Evolutionary conservation across 2,888 invertebrate genomes (phyloP), one percentile per base, ranked within the genome.

Genomic region (Ennomos fuscantarius): DNA sequence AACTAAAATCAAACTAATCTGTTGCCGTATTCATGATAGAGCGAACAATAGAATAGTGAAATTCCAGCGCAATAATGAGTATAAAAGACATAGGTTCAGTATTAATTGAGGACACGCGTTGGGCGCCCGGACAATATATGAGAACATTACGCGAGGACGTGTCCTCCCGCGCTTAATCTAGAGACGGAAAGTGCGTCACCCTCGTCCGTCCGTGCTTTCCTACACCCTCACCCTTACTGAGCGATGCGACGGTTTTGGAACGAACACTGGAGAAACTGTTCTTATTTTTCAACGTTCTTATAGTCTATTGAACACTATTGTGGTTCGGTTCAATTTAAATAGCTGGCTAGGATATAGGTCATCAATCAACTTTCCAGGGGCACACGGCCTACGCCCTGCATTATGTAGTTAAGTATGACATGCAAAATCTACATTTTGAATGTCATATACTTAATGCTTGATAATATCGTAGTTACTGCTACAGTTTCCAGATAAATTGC

Each of bases 81-180:
- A 57, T 45, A 43, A 54, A 59, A 60, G 57, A 62, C 55, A 65
- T 57, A 43, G 60, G 70, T 74, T 73, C 66, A 78, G 81, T 79
- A 85, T 87, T 89, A 89, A 89, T 89, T 87, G 87, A 83, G 84
- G 84, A 76, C 84, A 81, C 83, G 84, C 84, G 79, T 79, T 79
- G 78, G 73, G 78, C 79, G 80, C 72, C 84, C 84, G 83, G 81
- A 85, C 88, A 84, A 92, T 91, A 92, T 91, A 91, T 86, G 90
- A 82, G 81, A 84, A 87, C 92, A 92, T 91, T 90, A 91, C 86
- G 84, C 81, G 84, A 78, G 89, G 81, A 92, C 91, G 92, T 92
- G 92, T 88, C 84, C 83, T 82, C 82, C 76, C 78, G 76, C 75
- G 80, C 87, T 89, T 91, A 88, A 92, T 90, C 89, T 90, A 89